These are phyloP conservation scores for Philonicus albiceps DNA, from an alignment of 2,888 invertebrate genomes.

Conservation along the genomic window DNA sequence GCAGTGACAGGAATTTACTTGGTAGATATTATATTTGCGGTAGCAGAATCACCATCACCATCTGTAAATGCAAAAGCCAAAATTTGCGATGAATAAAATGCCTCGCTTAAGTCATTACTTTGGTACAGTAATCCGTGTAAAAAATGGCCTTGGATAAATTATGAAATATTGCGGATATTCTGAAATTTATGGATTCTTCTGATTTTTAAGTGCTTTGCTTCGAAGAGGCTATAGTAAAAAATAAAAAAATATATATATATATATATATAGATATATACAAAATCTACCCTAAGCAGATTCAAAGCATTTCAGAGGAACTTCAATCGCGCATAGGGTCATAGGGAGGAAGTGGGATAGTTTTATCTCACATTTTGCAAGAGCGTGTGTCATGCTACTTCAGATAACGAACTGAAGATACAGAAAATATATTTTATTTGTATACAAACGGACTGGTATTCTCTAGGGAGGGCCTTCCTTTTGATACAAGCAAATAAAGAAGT, in stretches of 20 bases:
- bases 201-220: not conserved
- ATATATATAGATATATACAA: not conserved
- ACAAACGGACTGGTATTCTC: not conserved
- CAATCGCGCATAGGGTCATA: not conserved
- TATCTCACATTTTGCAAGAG: not conserved
- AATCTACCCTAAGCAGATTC: not conserved
- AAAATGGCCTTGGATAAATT: not conserved
- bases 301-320: not conserved
- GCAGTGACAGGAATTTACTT: not conserved
- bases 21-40: not conserved
- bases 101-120: not conserved
- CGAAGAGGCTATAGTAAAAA: not conserved
- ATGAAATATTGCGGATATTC: not conserved
- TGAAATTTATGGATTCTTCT: not conserved
- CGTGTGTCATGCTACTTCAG: not conserved
- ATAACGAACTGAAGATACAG: slow-evolving; percentile 5
- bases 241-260: not conserved
- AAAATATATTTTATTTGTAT: slow-evolving; percentile 12
- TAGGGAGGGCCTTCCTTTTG: slow-evolving; percentile 2
- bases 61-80: not conserved
- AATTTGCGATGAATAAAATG: not conserved
- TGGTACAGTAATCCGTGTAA: not conserved
- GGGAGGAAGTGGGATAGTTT: not conserved
- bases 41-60: not conserved
- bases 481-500: slow-evolving; percentile 14